Evolutionary conservation across 2,888 invertebrate species (phyloP).

Genomic region (Acleris emargana): DNA sequence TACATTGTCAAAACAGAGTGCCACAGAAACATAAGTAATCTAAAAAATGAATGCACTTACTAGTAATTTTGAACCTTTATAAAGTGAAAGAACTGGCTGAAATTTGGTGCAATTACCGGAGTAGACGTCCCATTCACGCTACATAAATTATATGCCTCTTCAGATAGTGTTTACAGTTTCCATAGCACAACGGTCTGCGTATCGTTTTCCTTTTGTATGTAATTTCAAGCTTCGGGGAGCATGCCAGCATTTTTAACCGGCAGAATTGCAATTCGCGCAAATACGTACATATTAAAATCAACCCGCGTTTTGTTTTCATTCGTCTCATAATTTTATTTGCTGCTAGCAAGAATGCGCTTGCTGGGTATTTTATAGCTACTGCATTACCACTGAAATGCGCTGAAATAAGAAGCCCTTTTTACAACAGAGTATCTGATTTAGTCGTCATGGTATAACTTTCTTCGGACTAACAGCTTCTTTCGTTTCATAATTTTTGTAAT

Average conservation of each 20-base stretch:
- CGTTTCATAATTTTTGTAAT: no score
- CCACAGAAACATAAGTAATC: no score
- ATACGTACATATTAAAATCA: slow-evolving; percentile 69
- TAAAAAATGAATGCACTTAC: no score
- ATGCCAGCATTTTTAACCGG: slow-evolving; percentile 62
- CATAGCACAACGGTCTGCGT: slow-evolving; percentile 43
- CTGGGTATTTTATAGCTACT: slow-evolving; percentile 47
- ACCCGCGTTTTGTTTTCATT: slow-evolving; percentile 73
- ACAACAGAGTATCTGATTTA: no score
- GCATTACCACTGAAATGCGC: slow-evolving; percentile 24
- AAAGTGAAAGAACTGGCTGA: neutral
- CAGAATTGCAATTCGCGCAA: slow-evolving; percentile 56
- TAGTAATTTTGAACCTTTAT: no score
- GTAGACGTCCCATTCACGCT: slow-evolving; percentile 24
- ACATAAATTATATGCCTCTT: slow-evolving; percentile 30
- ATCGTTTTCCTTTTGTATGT: slow-evolving; percentile 57
- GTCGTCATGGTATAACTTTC: no score
- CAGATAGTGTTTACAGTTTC: slow-evolving; percentile 36
- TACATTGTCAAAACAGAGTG: no score
- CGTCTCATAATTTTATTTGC: slow-evolving; percentile 75
- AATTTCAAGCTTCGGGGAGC: slow-evolving; percentile 62
- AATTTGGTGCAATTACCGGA: neutral
- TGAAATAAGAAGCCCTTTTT: no score
- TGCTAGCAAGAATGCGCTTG: slow-evolving; percentile 55
- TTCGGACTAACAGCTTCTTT: no score